phyloP scores from a whole-genome alignment of 2,113 vertebrate genomes.

The Xiphophorus hellerii region DNA sequence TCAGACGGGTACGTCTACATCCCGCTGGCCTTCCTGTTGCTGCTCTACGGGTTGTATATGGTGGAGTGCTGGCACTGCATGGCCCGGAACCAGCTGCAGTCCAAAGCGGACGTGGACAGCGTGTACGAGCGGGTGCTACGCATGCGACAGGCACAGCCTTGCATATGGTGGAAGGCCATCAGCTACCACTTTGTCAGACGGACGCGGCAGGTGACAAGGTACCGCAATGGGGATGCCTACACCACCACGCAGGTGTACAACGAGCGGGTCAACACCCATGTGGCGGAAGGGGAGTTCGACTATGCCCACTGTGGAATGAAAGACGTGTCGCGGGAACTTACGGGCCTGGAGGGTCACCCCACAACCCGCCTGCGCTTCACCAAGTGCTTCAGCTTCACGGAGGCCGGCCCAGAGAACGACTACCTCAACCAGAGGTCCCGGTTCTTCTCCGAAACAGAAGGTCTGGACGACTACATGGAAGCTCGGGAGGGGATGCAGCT shows the following conservation, averaged over 20 bases:
- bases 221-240: constrained; percentile 89
- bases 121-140: constrained; percentile 89
- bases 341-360: constrained; percentile 84
- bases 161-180: constrained; percentile 95
- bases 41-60: constrained; percentile 89
- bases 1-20: constrained; percentile 89
- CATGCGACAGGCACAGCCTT: constrained; percentile 88
- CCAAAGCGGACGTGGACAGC: constrained; percentile 85
- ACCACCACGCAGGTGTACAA: constrained; percentile 92
- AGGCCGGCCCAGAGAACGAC: constrained; percentile 87
- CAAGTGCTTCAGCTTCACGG: constrained; percentile 94
- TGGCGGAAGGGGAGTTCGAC: constrained; percentile 91
- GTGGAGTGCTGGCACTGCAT: constrained; percentile 93
- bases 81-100: constrained; percentile 85
- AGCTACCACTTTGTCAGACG: constrained; percentile 91
- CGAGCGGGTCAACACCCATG: constrained; percentile 89
- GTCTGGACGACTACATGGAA: constrained; percentile 93
- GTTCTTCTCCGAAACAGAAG: constrained; percentile 92
- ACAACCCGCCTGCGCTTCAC: constrained; percentile 89
- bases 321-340: constrained; percentile 87
- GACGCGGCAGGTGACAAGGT: constrained; percentile 88
- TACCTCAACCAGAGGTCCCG: constrained; percentile 90
- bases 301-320: constrained; percentile 87
- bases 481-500: constrained; percentile 93
- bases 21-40: constrained; percentile 88